These are phyloP conservation scores for Helicoverpa zea DNA, from an alignment of 1,140 invertebrate species.

Conservation along the genomic window DNA sequence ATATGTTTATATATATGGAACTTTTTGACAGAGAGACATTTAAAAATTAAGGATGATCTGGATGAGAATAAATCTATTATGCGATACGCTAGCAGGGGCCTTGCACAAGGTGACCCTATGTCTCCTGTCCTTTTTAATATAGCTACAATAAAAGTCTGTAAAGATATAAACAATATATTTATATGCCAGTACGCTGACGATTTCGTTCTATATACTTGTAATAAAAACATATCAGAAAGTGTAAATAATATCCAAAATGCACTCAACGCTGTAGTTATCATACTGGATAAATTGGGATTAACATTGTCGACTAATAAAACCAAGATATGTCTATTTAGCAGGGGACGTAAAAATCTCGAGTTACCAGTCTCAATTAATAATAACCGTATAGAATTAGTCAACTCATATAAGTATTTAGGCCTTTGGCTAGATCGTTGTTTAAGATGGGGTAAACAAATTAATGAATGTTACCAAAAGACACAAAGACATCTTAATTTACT, in stretches of 20 bases:
- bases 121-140: slow-evolving; percentile 61
- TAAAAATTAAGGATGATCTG: slow-evolving; percentile 36
- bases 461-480: slow-evolving; percentile 40
- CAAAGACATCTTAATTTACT: slow-evolving; percentile 38
- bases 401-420: slow-evolving; percentile 51
- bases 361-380: slow-evolving; percentile 19
- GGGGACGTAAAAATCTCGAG: no score
- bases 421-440: slow-evolving; percentile 54
- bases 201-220: slow-evolving; percentile 49
- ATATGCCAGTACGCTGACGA: slow-evolving; percentile 59
- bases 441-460: slow-evolving; percentile 56
- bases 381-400: background rate
- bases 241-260: slow-evolving; percentile 9
- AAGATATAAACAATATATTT: slow-evolving; percentile 39
- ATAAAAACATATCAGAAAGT: background rate
- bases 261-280: background rate
- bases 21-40: slow-evolving; percentile 55
- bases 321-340: no score
- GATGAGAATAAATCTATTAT: background rate
- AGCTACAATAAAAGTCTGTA: slow-evolving; percentile 46
- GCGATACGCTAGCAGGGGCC: slow-evolving; percentile 51
- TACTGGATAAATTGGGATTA: slow-evolving; percentile 50
- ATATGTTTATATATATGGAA: slow-evolving; percentile 55
- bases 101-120: slow-evolving; percentile 61
- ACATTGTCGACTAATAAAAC: slow-evolving; percentile 49